Evolutionary conservation across 2,113 vertebrate species (phyloP).

Genomic region (Anas platyrhynchos): DNA sequence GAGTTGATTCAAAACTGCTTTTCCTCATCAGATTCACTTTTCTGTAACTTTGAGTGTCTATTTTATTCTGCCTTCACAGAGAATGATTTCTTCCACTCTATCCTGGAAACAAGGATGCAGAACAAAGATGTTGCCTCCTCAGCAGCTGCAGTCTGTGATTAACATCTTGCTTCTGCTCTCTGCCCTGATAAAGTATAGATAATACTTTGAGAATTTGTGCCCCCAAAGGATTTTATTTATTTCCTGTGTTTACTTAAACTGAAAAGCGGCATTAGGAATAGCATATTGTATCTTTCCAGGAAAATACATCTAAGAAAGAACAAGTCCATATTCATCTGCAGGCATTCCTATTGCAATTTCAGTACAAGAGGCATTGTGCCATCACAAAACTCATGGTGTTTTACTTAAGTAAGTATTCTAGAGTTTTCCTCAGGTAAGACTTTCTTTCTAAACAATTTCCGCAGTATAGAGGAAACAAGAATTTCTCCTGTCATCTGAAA

Average conservation of each 20-base stretch:
- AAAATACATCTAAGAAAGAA: not conserved
- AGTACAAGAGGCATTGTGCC: not conserved
- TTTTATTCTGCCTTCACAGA: not conserved
- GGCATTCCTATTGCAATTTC: not conserved
- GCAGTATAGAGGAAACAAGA: not conserved
- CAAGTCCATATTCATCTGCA: not conserved
- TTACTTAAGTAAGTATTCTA: not conserved
- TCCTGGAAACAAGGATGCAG: not conserved
- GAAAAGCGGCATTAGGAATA: not conserved
- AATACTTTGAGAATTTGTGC: not conserved
- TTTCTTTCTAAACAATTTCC: not conserved
- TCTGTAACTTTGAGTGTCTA: not conserved
- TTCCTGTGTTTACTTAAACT: not conserved
- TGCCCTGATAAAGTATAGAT: not conserved
- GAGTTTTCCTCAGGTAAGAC: not conserved
- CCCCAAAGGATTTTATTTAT: not conserved
- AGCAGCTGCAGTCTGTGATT: not conserved
- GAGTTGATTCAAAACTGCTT: not conserved
- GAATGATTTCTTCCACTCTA: not conserved
- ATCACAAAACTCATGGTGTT: not conserved
- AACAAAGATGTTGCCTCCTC: not conserved
- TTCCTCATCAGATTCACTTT: not conserved
- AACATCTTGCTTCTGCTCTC: not conserved
- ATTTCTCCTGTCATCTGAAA: constrained; percentile 3
- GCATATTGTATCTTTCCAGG: not conserved